These are phyloP conservation scores for Echinarachnius parma DNA, from an alignment of 53 echinoderm and acorn worm species.

Conservation along the genomic window DNA sequence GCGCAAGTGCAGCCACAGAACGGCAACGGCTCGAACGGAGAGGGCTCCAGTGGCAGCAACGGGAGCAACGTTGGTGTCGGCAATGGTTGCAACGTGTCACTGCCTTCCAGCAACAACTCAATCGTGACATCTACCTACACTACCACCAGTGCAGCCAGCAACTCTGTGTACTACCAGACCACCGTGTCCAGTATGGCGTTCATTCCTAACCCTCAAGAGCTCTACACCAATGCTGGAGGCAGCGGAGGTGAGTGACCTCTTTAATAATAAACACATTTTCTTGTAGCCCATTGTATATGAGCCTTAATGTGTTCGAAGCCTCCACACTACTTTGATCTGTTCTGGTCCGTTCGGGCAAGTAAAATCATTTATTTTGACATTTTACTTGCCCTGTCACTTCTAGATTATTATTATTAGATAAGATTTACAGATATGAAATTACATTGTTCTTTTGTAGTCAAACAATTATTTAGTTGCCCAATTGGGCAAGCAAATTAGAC, in stretches of 20 bases:
- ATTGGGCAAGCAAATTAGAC: no score
- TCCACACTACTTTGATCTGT: no score
- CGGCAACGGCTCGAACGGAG: slow-evolving; percentile 29
- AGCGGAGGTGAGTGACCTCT: slow-evolving; percentile 34
- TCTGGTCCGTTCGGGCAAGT: no score
- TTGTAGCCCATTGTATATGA: no score
- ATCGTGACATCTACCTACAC: slow-evolving; percentile 32
- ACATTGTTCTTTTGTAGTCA: no score
- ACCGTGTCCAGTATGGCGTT: slow-evolving; percentile 64
- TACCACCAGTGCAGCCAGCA: slow-evolving; percentile 55
- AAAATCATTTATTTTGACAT: no score
- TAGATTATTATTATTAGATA: no score
- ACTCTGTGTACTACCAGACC: slow-evolving; percentile 75
- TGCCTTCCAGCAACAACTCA: slow-evolving; percentile 51
- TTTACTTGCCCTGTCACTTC: no score
- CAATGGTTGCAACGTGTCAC: neutral
- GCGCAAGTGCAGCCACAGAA: slow-evolving; percentile 26
- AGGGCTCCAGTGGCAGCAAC: slow-evolving; percentile 23
- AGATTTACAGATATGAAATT: no score
- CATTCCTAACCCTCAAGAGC: slow-evolving; percentile 60
- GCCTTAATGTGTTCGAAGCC: no score
- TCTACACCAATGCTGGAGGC: slow-evolving; percentile 44
- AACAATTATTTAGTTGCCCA: no score
- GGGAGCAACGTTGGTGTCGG: slow-evolving; percentile 9
- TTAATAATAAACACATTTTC: no score